Base-by-base conservation (phyloP, 2,797 vertebrate species). In the Chelidonichthys spinosus region DNA sequence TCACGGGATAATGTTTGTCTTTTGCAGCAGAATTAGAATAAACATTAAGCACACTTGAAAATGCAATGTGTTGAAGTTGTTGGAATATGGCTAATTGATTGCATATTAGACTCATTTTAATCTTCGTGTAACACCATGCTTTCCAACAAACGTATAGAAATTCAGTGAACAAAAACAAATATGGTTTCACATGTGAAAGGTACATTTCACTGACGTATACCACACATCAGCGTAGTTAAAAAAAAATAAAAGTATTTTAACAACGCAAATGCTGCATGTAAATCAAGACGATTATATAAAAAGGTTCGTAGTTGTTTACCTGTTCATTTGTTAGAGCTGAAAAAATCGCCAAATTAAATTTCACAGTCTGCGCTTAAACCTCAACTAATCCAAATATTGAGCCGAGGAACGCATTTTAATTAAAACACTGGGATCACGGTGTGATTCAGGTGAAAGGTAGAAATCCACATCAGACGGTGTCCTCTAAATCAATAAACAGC, bases 321-420 rank as follows among this genome's bases (percentile, higher is more conserved):
- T 85, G 78, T 83, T 85, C 69, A 59, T 82, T 85, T 85, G 63
- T 82, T 77, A 75, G 49, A 78, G 59, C 76, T 74, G 84, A 78
- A 86, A 82, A 88, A 84, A 82, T 78, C 62, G 78, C 52, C 79
- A 85, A 88, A 93, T 90, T 80, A 82, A 85, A 88, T 87, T 86
- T 90, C 87, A 89, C 84, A 89, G 85, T 83, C 83, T 84, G 76
- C 3, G n/a, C 80, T 82, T 86, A 84, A 85, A 91, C 74, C 89
- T 81, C 60, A 60, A 76, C 85, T 90, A 90, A 92, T 91, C 85
- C 85, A 85, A 87, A 90, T 83, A 90, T 84, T 79, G 82, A 90
- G 87, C 66, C 3, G 67, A 78, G 73, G 74, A 82, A 69, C 42
- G 65, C 72, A 72, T 88, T 92, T 89, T 90, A 90, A 91, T 89